Conservation (phyloP, 1,140 invertebrate species). For the Olivierus martensii region DNA sequence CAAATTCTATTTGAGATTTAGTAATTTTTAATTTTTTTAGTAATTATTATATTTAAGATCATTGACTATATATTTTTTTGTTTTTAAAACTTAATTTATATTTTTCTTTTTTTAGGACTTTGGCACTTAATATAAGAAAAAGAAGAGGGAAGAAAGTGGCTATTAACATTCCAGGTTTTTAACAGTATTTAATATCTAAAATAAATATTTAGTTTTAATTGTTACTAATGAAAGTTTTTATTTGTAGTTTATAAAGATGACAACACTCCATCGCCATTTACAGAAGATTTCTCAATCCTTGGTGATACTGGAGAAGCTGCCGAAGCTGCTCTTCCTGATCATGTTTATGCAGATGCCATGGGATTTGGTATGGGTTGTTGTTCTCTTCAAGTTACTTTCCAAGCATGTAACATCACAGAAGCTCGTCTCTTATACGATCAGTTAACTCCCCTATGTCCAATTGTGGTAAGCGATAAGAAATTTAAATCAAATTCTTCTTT, state of each 20-base stretch:
- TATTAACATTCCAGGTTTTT: constrained; percentile 92
- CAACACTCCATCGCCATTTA: constrained; percentile 56
- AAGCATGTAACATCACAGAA: constrained; percentile 94
- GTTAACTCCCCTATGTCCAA: constrained; percentile 89
- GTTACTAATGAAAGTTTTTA: neutral
- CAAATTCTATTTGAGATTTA: neutral
- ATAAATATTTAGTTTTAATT: neutral
- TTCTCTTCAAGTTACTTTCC: constrained; percentile 90
- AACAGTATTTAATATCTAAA: too few relatives aligned
- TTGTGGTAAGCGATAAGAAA: constrained; percentile 78
- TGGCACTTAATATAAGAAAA: constrained; percentile 83
- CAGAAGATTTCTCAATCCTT: constrained; percentile 48
- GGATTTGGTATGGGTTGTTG: constrained; percentile 99
- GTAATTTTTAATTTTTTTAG: neutral
- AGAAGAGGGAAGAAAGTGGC: constrained; percentile 86
- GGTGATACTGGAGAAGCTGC: constrained; percentile 47
- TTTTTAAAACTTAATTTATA: neutral
- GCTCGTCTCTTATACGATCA: constrained; percentile 94
- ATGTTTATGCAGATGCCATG: constrained; percentile 97
- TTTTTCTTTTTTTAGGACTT: constrained; percentile 52
- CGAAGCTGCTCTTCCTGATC: constrained; percentile 55
- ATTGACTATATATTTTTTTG: constrained; percentile 2
- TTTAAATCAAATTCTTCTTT: too few relatives aligned
- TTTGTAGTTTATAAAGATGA: constrained; percentile 73
- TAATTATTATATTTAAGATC: neutral